Base-by-base conservation (phyloP, 2,888 invertebrate genomes). In the Leptopilina syphax region DNA sequence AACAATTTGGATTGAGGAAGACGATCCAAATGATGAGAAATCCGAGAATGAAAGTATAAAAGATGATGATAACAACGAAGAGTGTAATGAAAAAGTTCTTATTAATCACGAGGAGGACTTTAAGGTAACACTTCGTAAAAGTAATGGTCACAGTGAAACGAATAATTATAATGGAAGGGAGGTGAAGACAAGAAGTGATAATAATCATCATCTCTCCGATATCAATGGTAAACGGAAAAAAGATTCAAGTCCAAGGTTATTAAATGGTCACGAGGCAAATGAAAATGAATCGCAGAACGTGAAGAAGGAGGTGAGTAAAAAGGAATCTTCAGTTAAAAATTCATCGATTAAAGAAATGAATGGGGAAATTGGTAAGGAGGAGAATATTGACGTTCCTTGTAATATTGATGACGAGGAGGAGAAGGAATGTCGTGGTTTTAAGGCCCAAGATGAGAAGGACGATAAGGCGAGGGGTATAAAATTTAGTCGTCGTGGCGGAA, bases 1-100 rank as follows among this genome's bases (percentile, higher is more conserved):
- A n/a, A 91, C 91, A 4, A 90, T 91, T 65, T 92, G 92, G 92
- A 88, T 92, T 50, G 92, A 91, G 76, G 91, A 91, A 70, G 90
- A 91, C 44, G 89, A 87, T 13, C 86, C 89, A 1, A 86, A 83
- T 10, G 87, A 89, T 10, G 87, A 89, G 3, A 88, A 86, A 76
- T 73, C 82, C 0, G 85, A 87, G 10, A 85, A 86, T 7, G 84
- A 84, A 54, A 34, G 81, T n/a, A 79, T 83, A 67, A 85, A 86
- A 50, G 84, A 85, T 44, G 44, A 70, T 27, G 76, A 83, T 0
- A 84, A 85, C 34, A 41, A 70, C 18, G 76, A 83, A 0, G 84
- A 83, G 18, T 83, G 82, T 63, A 82, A 83, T 13, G 79, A 78
- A 65, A 83, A 79, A 34, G 54, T 80, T 27, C 65, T 77, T 68